Conservation (phyloP, 2,113 vertebrate genomes). For the Crotalus horridus region DNA sequence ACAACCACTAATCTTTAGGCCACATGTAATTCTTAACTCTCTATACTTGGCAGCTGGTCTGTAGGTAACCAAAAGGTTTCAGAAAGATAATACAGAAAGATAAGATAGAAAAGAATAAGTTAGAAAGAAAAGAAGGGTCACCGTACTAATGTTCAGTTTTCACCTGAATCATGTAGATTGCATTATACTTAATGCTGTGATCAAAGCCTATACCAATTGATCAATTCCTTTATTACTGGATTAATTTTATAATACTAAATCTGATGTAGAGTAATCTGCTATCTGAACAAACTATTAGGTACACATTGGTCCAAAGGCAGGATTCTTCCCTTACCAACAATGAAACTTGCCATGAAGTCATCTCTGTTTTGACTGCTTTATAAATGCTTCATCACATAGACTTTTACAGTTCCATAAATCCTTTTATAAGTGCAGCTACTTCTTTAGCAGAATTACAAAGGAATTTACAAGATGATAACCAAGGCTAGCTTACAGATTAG, state of each 20-base stretch:
- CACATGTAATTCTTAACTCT: not conserved
- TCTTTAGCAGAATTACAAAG: constrained; percentile 58
- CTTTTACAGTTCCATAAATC: constrained; percentile 61
- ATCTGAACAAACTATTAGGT: not conserved
- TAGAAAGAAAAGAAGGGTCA: not conserved
- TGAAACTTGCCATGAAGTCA: constrained; percentile 46
- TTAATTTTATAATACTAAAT: not conserved
- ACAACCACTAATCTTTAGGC: not conserved
- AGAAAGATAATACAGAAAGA: not conserved
- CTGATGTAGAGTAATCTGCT: not conserved
- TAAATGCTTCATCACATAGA: constrained; percentile 57
- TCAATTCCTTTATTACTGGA: not conserved
- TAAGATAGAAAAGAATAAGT: not conserved
- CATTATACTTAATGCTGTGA: not conserved
- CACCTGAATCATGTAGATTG: not conserved
- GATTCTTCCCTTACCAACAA: not conserved
- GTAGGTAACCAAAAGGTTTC: not conserved
- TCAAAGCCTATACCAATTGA: not conserved
- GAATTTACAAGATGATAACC: constrained; percentile 55
- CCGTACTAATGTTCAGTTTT: not conserved
- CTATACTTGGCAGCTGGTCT: not conserved
- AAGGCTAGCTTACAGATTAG: constrained; percentile 56
- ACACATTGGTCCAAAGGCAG: constrained; percentile 14
- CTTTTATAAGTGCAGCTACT: constrained; percentile 53
- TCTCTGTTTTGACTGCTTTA: constrained; percentile 59